Conservation (phyloP, 2,113 vertebrate species). For the Charadrius vociferus region DNA sequence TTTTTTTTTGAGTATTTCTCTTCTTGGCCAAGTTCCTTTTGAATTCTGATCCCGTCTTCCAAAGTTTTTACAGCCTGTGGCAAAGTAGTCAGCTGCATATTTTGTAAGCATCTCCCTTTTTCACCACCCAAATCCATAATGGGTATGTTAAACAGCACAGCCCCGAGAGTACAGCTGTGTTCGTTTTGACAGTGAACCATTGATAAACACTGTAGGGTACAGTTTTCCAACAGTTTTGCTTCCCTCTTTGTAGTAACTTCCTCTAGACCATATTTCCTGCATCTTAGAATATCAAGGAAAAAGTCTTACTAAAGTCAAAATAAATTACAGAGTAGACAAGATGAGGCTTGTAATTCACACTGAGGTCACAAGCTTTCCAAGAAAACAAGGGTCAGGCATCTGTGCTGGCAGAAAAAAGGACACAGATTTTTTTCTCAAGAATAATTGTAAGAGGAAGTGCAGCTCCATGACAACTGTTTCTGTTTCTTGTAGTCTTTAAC, state of each 20-base stretch:
- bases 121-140: neutral
- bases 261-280: constrained; percentile 37
- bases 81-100: neutral
- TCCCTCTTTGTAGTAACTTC: constrained; percentile 41
- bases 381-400: neutral
- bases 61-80: neutral
- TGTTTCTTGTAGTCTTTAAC: neutral
- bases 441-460: constrained; percentile 18
- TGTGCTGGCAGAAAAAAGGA: constrained; percentile 6
- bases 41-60: neutral
- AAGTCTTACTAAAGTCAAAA: constrained; percentile 49
- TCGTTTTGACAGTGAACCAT: neutral
- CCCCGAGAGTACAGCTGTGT: neutral
- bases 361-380: constrained; percentile 45
- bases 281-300: constrained; percentile 47
- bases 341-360: neutral
- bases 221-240: constrained; percentile 50
- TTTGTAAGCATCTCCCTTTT: neutral
- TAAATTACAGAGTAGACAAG: constrained; percentile 45
- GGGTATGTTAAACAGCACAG: neutral
- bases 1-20: neutral
- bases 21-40: neutral
- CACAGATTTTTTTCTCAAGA: neutral
- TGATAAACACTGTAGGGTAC: neutral
- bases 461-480: constrained; percentile 40